phyloP scores from a whole-genome alignment of 1,140 invertebrate genomes.

The Apis cerana region DNA sequence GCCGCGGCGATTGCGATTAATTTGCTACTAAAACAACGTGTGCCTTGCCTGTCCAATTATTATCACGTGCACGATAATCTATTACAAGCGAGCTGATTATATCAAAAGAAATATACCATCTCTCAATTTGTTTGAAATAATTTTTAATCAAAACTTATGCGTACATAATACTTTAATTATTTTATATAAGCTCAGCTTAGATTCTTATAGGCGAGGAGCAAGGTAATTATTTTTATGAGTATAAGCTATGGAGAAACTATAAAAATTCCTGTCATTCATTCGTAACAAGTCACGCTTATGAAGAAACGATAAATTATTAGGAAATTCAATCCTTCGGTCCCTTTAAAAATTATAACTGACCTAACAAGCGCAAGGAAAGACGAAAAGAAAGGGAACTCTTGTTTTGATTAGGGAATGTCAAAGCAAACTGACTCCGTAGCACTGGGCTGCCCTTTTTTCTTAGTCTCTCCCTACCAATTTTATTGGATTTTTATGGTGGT shows the following conservation, averaged over 20 bases:
- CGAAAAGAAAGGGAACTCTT: slow-evolving; percentile 35
- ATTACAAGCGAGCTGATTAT: not conserved
- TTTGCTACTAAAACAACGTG: slow-evolving; percentile 26
- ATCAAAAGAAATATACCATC: not conserved
- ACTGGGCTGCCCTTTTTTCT: slow-evolving; percentile 41
- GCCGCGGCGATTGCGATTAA: slow-evolving; percentile 35
- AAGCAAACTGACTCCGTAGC: slow-evolving; percentile 60
- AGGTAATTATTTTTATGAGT: not conserved
- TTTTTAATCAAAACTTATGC: not conserved
- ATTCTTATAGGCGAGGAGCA: not conserved
- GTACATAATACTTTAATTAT: not conserved
- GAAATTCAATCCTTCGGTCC: slow-evolving; percentile 41
- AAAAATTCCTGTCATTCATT: slow-evolving; percentile 14
- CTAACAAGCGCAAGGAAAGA: slow-evolving; percentile 21
- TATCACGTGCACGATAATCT: slow-evolving; percentile 40
- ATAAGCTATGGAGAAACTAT: not conserved
- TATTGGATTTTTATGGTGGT: slow-evolving; percentile 65
- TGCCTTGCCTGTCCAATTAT: slow-evolving; percentile 33
- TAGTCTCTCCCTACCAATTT: slow-evolving; percentile 35
- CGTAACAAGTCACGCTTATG: slow-evolving; percentile 14
- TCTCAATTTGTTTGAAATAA: not conserved
- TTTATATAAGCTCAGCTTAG: too few relatives aligned
- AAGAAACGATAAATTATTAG: slow-evolving; percentile 35
- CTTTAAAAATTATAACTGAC: slow-evolving; percentile 35
- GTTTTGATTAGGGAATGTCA: slow-evolving; percentile 70